Evolutionary conservation across 2,888 invertebrate genomes (phyloP), one percentile per base, ranked within the genome.

Genomic region (Perithous albicinctus): DNA sequence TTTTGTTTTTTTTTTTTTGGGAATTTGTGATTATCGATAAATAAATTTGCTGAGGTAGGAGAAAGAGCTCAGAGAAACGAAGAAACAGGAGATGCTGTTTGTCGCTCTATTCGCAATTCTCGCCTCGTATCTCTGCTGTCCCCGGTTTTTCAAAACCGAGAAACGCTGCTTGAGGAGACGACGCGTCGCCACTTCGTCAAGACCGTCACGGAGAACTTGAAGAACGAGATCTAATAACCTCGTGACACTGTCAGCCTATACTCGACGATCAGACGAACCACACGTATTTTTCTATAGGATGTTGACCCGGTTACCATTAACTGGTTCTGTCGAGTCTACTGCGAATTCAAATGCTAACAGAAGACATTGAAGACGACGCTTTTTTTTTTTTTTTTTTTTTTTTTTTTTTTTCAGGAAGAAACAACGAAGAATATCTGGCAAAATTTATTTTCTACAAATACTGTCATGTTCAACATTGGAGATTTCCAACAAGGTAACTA

Each of bases 121-220:
- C 54, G 82, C 78, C 46, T 75, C 78, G 82, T 82, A 78, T 72
- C 70, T 82, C 12, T 78, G 75, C 78, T 82, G 82, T 82, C 82
- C 82, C 56, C 66, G 54, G 29, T 76, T 75, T 54, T 82, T 82
- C 72, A 76, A 78, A 67, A 70, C 56, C 15, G 69, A 78, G 56
- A 78, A 82, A 54, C 78, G 78, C 75, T 72, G 75, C 29, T 78
- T 67, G 72, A 66, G 35, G 38, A 61, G 51, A 70, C 54, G 66
- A 66, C 59, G 77, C n/a, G 64, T 70, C 70, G 51, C 59, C 59
- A 66, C 66, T 2, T 29, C 73, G 23, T 51, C 82, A 18, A 70
- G 75, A 82, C 70, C 70, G 12, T 59, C 59, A 23, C 75, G 43
- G 66, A 82, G 66, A 51, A 78, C 64, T 59, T 78, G 72, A 82